phyloP scores from a whole-genome alignment of 2,113 vertebrate species.

The Coregonus clupeaformis region DNA sequence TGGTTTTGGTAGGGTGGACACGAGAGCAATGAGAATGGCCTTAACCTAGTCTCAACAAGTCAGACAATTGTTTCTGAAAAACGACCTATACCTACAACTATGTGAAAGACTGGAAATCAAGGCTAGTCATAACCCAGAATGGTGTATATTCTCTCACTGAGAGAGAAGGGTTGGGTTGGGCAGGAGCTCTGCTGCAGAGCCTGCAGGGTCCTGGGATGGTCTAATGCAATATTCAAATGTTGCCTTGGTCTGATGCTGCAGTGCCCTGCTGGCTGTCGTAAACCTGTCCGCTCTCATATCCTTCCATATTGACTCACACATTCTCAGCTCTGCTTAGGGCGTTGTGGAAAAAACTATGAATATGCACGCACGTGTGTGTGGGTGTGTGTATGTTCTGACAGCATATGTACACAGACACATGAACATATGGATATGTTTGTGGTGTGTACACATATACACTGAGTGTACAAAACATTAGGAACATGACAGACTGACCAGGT shows the following conservation, averaged over 20 bases:
- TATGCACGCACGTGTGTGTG: neutral
- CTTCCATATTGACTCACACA: slow-evolving; percentile 36
- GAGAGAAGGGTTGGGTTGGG: slow-evolving; percentile 5
- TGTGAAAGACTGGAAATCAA: too few relatives aligned
- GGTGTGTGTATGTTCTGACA: neutral
- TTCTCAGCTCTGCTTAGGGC: neutral
- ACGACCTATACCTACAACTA: too few relatives aligned
- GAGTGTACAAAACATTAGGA: too few relatives aligned
- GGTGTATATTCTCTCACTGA: neutral
- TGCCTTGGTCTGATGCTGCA: slow-evolving; percentile 45
- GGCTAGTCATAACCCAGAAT: too few relatives aligned
- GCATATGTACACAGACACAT: neutral
- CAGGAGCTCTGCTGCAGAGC: slow-evolving; percentile 27
- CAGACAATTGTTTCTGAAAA: too few relatives aligned
- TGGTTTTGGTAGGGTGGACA: too few relatives aligned
- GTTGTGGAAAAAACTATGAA: neutral
- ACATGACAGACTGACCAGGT: too few relatives aligned
- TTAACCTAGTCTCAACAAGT: too few relatives aligned
- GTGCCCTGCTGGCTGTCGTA: slow-evolving; percentile 39
- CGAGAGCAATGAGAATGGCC: too few relatives aligned
- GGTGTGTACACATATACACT: too few relatives aligned
- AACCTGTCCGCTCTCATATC: slow-evolving; percentile 60
- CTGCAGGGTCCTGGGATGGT: slow-evolving; percentile 15
- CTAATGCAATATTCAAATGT: slow-evolving; percentile 69
- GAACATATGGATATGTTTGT: too few relatives aligned